Percentiles rank a stretch among this genome's conserved stretches.
These are phyloP conservation scores for Hymenopus coronatus DNA, from an alignment of 2,888 invertebrate species.

Conservation along the genomic window DNA sequence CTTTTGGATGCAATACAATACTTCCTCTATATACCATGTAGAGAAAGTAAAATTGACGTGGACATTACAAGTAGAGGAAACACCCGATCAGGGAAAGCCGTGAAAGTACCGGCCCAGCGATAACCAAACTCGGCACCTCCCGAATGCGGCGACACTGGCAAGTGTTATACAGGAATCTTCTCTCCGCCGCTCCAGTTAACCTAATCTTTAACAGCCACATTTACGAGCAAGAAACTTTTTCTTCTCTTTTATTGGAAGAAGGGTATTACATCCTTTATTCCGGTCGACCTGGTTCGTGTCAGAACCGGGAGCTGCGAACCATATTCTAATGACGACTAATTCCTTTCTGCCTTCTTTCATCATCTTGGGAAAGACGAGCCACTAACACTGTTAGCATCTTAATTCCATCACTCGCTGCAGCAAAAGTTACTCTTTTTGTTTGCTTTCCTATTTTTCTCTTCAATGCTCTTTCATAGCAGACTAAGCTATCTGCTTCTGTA, in stretches of 20 bases:
- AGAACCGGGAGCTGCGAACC: neutral
- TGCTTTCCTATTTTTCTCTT: neutral
- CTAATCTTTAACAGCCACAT: neutral
- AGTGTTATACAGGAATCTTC: neutral
- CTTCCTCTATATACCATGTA: no score
- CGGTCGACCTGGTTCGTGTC: neutral
- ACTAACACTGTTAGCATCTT: slow-evolving; percentile 7
- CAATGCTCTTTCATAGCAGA: neutral
- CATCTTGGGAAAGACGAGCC: neutral
- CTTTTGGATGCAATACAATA: no score
- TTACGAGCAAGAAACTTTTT: neutral
- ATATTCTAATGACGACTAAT: slow-evolving; percentile 5
- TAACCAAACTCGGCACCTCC: no score
- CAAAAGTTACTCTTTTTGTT: neutral
- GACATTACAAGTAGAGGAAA: no score
- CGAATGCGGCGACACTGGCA: no score
- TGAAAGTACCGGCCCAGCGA: no score
- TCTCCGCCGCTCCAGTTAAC: neutral
- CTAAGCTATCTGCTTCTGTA: neutral
- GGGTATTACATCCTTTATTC: neutral
- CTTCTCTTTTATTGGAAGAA: neutral
- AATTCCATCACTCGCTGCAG: neutral
- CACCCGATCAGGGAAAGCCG: no score
- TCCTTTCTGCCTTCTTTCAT: neutral
- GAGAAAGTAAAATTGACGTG: no score